A percentile compares a stretch with the other conserved stretches of the same genome.
Evolutionary conservation across 2,113 vertebrate genomes (phyloP).

Genomic region (Motacilla tschutschensis): DNA sequence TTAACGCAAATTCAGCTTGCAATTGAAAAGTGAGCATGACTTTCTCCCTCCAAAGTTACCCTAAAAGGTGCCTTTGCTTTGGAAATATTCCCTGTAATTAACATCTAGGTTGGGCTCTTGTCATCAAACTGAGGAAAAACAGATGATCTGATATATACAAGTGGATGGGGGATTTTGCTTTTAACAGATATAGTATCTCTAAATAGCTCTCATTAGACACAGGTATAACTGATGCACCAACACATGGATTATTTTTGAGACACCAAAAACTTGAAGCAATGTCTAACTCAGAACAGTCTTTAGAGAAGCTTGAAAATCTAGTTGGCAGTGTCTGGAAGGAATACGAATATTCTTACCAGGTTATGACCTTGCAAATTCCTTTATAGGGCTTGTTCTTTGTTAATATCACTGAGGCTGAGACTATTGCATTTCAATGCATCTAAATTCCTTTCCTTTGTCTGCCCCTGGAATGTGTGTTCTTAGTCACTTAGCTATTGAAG

Average conservation of each 20-base stretch:
- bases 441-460: constrained; percentile 31
- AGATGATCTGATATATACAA: constrained; percentile 2
- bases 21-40: neutral
- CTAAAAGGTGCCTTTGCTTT: neutral
- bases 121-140: neutral
- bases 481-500: neutral
- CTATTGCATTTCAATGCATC: constrained; percentile 6
- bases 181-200: neutral
- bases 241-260: fast-evolving
- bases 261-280: neutral
- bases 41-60: neutral
- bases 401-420: neutral
- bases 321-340: neutral
- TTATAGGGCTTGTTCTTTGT: constrained; percentile 8
- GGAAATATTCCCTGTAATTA: neutral
- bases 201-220: neutral
- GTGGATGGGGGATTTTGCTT: neutral
- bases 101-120: neutral
- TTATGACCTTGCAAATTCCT: constrained; percentile 41
- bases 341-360: constrained; percentile 3
- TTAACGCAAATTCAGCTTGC: neutral
- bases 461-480: constrained; percentile 3
- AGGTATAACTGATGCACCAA: neutral
- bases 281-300: neutral
- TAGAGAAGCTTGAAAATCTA: constrained; percentile 7